These are phyloP conservation scores for Turritopsis dohrnii DNA, from an alignment of 30 jellyfish, hydroid and myxozoan genomes.

Conservation along the genomic window DNA sequence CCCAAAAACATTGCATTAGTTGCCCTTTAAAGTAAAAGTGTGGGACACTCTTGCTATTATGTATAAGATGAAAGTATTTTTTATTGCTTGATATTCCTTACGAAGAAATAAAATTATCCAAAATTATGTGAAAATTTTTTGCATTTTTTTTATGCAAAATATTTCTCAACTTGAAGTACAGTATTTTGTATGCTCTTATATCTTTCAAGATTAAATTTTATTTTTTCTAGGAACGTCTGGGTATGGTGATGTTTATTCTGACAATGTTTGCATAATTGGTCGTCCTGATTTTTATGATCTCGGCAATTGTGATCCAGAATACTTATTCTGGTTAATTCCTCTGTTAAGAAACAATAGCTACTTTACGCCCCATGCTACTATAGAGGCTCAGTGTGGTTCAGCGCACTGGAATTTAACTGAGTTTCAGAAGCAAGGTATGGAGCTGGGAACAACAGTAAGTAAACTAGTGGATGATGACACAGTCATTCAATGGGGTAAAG, in stretches of 20 bases:
- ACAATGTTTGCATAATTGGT: slow-evolving; percentile 54
- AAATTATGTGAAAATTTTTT: not conserved
- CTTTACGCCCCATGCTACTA: slow-evolving; percentile 71
- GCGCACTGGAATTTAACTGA: slow-evolving; percentile 63
- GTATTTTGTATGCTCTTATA: not conserved
- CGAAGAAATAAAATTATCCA: too few relatives aligned
- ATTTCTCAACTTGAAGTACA: not conserved
- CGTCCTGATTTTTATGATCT: slow-evolving; percentile 48
- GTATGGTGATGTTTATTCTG: slow-evolving; percentile 67
- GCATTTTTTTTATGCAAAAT: too few relatives aligned
- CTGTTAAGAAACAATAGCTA: slow-evolving; percentile 49
- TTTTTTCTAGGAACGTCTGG: slow-evolving; percentile 63
- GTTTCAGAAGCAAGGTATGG: slow-evolving; percentile 75
- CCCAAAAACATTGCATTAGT: too few relatives aligned
- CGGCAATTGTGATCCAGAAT: slow-evolving; percentile 63
- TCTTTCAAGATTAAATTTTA: too few relatives aligned
- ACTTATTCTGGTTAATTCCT: slow-evolving; percentile 57
- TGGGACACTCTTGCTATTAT: too few relatives aligned
- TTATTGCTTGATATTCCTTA: too few relatives aligned
- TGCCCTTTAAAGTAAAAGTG: too few relatives aligned
- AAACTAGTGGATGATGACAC: slow-evolving; percentile 43
- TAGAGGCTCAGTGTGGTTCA: slow-evolving; percentile 58
- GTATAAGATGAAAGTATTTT: too few relatives aligned
- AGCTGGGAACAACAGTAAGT: slow-evolving; percentile 33
- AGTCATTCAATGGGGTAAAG: slow-evolving; percentile 68